Evolutionary conservation across 2,797 vertebrate species (phyloP).

Genomic region (Crax fasciolata): DNA sequence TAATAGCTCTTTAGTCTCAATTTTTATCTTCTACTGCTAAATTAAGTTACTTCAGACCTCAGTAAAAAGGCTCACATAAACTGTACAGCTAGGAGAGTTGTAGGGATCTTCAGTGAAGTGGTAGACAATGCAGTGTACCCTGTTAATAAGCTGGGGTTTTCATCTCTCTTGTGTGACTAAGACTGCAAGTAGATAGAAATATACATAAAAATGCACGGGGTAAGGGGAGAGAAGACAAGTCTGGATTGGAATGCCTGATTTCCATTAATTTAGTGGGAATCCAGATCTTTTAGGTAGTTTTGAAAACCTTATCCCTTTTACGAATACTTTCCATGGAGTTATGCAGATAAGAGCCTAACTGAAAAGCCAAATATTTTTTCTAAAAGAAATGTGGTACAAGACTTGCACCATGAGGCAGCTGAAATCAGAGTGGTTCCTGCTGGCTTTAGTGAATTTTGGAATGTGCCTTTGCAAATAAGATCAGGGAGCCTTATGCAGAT

Average conservation of each 20-base stretch:
- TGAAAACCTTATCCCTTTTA: neutral
- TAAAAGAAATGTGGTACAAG: neutral
- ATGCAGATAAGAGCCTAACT: neutral
- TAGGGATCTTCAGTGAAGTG: neutral
- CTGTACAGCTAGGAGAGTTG: neutral
- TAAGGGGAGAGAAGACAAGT: neutral
- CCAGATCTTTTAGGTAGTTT: neutral
- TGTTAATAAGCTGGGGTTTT: neutral
- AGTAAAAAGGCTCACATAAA: neutral
- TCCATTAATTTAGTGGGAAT: neutral
- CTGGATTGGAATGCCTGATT: neutral
- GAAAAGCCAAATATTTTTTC: neutral
- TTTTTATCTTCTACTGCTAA: constrained; percentile 24
- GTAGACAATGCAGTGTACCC: neutral
- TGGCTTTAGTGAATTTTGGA: neutral
- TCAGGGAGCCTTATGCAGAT: neutral
- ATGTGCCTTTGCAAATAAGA: neutral
- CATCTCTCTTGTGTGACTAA: neutral
- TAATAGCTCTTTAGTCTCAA: constrained; percentile 2
- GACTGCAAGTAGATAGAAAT: neutral
- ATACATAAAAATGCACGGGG: neutral
- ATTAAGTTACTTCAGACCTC: constrained; percentile 44
- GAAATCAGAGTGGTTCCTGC: neutral
- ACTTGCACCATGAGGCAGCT: neutral
- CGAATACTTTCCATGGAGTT: neutral